Conservation (phyloP, 1,140 invertebrate species). For the Homarus americanus region DNA sequence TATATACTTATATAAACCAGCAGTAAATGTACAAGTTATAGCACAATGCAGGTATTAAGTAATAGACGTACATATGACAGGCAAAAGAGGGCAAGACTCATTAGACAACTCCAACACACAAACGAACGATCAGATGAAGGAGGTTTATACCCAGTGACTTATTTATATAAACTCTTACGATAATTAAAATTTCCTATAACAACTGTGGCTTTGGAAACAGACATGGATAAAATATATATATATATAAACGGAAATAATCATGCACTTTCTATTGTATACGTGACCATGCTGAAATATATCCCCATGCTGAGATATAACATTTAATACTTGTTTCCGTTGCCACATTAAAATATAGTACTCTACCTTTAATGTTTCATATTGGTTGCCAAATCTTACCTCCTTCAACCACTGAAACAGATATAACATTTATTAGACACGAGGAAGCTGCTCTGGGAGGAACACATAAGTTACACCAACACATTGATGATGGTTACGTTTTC, state of each 20-base stretch:
- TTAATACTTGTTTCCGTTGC: slow-evolving; percentile 23
- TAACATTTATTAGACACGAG: slow-evolving; percentile 29
- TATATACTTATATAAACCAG: too few species aligned
- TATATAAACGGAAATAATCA: neutral
- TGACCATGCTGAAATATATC: neutral
- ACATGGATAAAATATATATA: neutral
- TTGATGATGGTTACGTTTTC: slow-evolving; percentile 30
- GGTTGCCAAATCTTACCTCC: slow-evolving; percentile 65
- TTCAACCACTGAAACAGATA: slow-evolving; percentile 72
- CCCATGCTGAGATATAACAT: neutral
- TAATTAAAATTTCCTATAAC: neutral
- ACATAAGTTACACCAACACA: slow-evolving; percentile 32
- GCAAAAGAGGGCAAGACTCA: too few species aligned
- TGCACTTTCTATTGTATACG: neutral
- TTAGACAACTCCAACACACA: too few species aligned
- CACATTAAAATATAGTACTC: slow-evolving; percentile 46
- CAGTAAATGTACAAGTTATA: too few species aligned
- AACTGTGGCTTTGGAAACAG: slow-evolving; percentile 32
- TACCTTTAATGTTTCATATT: slow-evolving; percentile 63
- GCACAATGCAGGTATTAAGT: too few species aligned
- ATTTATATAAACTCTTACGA: neutral
- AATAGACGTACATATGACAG: too few species aligned
- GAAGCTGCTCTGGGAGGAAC: neutral
- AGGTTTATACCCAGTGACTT: neutral
- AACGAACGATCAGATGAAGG: slow-evolving; percentile 3